Evolutionary conservation across 2,888 invertebrate genomes (phyloP).

Genomic region (Dinocampus coccinellae): DNA sequence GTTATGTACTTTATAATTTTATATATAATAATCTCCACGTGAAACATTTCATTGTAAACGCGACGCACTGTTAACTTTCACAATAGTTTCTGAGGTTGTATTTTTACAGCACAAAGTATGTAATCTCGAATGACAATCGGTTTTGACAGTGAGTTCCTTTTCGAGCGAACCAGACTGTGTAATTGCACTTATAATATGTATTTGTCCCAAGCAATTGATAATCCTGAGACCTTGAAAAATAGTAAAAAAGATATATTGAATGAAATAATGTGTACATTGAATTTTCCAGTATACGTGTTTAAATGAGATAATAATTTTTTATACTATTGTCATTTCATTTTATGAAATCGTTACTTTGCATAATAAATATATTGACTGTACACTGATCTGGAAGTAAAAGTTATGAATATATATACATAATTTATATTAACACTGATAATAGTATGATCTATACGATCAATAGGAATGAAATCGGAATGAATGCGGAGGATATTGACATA

Average conservation of each 20-base stretch:
- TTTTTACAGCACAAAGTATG: conserved; percentile 1
- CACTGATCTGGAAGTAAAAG: background rate
- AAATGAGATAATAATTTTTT: background rate
- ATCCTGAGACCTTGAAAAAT: conserved; percentile 21
- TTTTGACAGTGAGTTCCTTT: conserved; percentile 57
- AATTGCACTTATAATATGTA: conserved; percentile 48
- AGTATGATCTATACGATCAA: conserved; percentile 22
- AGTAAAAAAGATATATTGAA: background rate
- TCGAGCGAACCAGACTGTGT: conserved; percentile 63
- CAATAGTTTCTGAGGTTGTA: conserved; percentile 10
- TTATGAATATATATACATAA: background rate
- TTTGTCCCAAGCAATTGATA: conserved; percentile 2
- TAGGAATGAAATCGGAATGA: conserved; percentile 13
- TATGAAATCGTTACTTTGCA: background rate
- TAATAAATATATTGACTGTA: background rate
- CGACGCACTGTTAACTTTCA: conserved; percentile 30
- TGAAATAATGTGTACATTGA: background rate
- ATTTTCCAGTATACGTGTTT: background rate
- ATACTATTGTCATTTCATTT: background rate
- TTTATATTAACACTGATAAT: background rate
- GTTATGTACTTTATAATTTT: background rate
- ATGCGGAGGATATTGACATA: conserved; percentile 13
- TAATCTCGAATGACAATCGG: conserved; percentile 51
- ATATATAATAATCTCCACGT: background rate
- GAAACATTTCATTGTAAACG: background rate